A percentile compares a stretch with the other conserved stretches of the same genome.
These are phyloP conservation scores for Nesometra sesokonis DNA, from an alignment of 35 echinoderm and acorn worm genomes.

Conservation along the genomic window DNA sequence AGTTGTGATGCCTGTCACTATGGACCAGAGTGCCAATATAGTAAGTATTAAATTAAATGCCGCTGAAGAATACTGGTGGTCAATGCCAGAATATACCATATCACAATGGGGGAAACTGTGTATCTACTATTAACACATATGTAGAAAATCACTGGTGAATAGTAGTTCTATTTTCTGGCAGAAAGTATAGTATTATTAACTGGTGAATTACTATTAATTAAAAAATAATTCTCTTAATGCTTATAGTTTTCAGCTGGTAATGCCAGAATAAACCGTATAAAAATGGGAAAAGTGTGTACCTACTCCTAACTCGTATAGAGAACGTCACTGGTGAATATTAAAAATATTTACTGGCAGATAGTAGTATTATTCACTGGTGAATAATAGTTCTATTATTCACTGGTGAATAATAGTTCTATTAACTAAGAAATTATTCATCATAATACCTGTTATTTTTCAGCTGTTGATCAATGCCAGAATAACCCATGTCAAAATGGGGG, in stretches of 20 bases:
- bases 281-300: no score
- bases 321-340: no score
- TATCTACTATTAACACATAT: no score
- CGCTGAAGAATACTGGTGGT: conserved; percentile 13
- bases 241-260: no score
- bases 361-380: neutral
- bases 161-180: neutral
- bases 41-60: conserved; percentile 9
- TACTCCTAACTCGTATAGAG: no score
- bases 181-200: neutral
- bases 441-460: neutral
- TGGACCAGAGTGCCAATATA: conserved; percentile 29
- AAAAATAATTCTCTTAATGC: no score
- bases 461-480: conserved; percentile 54
- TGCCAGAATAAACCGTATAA: no score
- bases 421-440: neutral
- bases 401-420: neutral
- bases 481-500: conserved; percentile 75
- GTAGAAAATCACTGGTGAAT: neutral
- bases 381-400: neutral
- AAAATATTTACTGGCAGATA: no score
- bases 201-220: neutral
- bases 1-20: conserved; percentile 45
- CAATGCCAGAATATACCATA: conserved; percentile 44
- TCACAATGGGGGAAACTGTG: conserved; percentile 44